Evolutionary conservation across 1,140 invertebrate genomes (phyloP).

Genomic region (Nasonia giraulti): DNA sequence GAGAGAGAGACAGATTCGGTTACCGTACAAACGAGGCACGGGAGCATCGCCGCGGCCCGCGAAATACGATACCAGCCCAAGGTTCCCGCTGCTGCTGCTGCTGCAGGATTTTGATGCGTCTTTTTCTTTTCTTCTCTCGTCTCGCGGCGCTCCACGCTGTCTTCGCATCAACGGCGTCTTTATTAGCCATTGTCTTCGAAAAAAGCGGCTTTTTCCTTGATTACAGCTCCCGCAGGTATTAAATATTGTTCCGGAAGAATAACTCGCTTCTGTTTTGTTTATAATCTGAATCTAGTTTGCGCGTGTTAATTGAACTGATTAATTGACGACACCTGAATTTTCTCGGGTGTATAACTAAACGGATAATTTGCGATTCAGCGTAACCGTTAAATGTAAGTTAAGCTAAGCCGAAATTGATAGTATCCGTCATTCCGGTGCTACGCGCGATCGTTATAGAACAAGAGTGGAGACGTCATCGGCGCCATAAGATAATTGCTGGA

Average conservation of each 20-base stretch:
- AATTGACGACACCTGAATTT: no score
- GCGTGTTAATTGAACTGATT: background rate
- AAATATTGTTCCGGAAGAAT: no score
- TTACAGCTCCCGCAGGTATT: no score
- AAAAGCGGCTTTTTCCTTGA: no score
- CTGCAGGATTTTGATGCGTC: background rate
- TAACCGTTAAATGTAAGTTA: no score
- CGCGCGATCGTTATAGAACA: no score
- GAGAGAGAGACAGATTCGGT: constrained; percentile 13
- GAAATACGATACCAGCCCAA: constrained; percentile 32
- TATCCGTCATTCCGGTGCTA: no score
- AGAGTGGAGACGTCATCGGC: no score
- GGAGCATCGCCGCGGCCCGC: constrained; percentile 9
- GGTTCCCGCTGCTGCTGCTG: background rate
- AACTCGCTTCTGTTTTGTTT: background rate
- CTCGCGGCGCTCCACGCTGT: background rate
- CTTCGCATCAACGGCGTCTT: background rate
- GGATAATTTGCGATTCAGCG: no score
- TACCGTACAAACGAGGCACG: constrained; percentile 13
- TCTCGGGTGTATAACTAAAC: no score
- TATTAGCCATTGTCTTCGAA: background rate
- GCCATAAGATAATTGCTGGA: no score
- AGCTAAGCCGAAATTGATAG: no score
- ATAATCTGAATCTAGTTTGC: background rate
- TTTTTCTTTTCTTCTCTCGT: constrained; percentile 18